phyloP scores from a whole-genome alignment of 2,888 invertebrate genomes.

The Papilio gigon region DNA sequence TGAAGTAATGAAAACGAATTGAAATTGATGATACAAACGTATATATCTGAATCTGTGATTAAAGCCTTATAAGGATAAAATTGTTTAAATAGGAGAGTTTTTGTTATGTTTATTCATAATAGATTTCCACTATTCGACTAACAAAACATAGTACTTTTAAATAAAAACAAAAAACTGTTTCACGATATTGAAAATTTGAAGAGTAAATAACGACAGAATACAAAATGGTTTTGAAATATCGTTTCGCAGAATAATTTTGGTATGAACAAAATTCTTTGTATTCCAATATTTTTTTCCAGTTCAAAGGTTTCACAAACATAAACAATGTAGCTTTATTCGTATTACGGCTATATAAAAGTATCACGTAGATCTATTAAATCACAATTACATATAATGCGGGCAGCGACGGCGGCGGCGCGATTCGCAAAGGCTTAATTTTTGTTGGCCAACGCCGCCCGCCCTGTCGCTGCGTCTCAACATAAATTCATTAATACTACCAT shows the following conservation, averaged over 20 bases:
- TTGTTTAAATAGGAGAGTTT: no score
- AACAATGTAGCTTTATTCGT: conserved; percentile 25
- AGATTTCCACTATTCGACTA: no score
- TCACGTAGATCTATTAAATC: conserved; percentile 39
- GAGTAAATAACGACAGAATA: neutral
- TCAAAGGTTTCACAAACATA: conserved; percentile 17
- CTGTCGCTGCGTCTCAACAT: conserved; percentile 26
- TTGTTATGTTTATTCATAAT: no score
- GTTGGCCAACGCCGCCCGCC: conserved; percentile 4
- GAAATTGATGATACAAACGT: no score
- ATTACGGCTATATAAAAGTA: conserved; percentile 26
- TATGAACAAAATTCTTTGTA: conserved; percentile 3
- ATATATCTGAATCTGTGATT: no score
- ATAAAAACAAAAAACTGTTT: no score
- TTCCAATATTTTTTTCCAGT: conserved; percentile 15
- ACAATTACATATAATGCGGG: conserved; percentile 34
- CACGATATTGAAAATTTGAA: neutral
- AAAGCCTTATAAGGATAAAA: no score
- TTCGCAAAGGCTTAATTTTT: conserved; percentile 37
- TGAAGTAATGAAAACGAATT: no score
- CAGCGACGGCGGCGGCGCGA: conserved; percentile 2
- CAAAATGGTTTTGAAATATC: neutral
- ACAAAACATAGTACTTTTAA: no score
- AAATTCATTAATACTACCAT: conserved; percentile 23
- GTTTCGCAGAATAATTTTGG: neutral